These are phyloP conservation scores for Embiotoca jacksoni DNA, from an alignment of 2,113 vertebrate species.

Conservation along the genomic window DNA sequence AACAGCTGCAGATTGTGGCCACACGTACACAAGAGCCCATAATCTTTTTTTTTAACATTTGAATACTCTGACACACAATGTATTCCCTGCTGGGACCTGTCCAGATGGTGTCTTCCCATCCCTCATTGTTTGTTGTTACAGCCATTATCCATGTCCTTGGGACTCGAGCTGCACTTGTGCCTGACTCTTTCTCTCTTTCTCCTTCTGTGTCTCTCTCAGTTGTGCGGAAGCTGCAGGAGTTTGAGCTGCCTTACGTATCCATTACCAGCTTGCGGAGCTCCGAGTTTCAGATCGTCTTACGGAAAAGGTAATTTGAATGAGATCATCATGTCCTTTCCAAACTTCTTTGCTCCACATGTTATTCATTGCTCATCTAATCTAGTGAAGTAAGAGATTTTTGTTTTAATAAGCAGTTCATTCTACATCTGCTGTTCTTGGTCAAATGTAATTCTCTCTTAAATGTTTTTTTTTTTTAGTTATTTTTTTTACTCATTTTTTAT, in stretches of 20 bases:
- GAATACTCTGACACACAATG: neutral
- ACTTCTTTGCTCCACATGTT: conserved; percentile 5
- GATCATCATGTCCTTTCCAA: neutral
- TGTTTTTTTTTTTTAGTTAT: neutral
- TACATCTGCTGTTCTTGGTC: neutral
- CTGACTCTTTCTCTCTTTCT: conserved; percentile 28
- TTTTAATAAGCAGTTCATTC: neutral
- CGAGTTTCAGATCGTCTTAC: conserved; percentile 94
- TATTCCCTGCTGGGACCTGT: conserved; percentile 33
- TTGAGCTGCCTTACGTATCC: conserved; percentile 97
- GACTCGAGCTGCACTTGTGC: conserved; percentile 29
- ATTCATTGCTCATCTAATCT: neutral
- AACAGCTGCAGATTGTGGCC: conserved; percentile 51
- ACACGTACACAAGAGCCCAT: conserved; percentile 12
- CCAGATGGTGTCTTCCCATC: conserved; percentile 46
- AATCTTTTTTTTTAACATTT: conserved; percentile 14
- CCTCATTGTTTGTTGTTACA: conserved; percentile 32
- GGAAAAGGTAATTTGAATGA: conserved; percentile 89
- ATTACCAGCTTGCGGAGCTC: conserved; percentile 93
- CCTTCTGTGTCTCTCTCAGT: conserved; percentile 78
- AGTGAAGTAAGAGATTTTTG: too few species aligned
- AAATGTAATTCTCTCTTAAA: neutral
- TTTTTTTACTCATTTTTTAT: neutral
- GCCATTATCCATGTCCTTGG: conserved; percentile 54
- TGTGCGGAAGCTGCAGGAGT: conserved; percentile 98